Evolutionary conservation across 2,113 vertebrate species (phyloP).

Genomic region (Pimephales promelas): DNA sequence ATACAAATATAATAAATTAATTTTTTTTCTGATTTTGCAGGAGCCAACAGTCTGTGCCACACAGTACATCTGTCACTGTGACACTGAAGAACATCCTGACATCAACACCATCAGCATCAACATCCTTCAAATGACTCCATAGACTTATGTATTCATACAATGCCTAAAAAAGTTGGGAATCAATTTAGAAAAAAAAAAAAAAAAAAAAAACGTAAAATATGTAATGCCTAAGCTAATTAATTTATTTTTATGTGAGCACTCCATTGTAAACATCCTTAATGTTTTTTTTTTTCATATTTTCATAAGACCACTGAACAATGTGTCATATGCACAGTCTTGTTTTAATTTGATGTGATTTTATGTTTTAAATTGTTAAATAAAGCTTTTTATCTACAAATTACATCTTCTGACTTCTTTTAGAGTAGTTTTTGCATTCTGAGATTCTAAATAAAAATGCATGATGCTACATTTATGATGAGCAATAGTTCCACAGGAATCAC

Average conservation of each 20-base stretch:
- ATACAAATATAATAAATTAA: background rate
- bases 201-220: background rate
- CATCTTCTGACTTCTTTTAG: background rate
- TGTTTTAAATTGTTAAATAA: too few relatives aligned
- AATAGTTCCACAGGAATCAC: background rate
- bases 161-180: background rate
- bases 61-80: slow-evolving; percentile 5
- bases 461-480: background rate
- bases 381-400: background rate
- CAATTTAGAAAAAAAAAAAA: background rate
- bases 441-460: background rate
- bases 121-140: slow-evolving; percentile 1
- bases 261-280: background rate
- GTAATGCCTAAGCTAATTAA: background rate
- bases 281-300: background rate
- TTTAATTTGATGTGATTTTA: too few relatives aligned
- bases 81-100: background rate
- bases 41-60: background rate
- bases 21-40: background rate
- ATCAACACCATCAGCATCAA: background rate
- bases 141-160: background rate
- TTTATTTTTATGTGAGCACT: background rate
- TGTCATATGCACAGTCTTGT: slow-evolving; percentile 28
- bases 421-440: background rate
- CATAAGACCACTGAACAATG: background rate